phyloP scores from a whole-genome alignment of 2,113 vertebrate genomes.

The Aptenodytes forsteri region DNA sequence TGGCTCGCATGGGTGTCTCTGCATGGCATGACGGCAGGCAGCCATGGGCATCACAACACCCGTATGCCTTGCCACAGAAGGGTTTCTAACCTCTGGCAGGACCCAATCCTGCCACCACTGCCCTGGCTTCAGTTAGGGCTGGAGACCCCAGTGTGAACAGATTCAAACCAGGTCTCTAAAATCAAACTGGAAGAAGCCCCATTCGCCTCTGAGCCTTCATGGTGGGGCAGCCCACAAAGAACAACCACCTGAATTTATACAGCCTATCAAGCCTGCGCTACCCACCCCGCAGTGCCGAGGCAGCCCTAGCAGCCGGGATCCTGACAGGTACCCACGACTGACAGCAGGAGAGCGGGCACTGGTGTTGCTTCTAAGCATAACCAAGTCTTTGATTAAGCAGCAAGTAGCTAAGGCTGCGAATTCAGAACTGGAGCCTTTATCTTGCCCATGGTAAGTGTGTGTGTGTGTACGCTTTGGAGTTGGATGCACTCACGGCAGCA shows the following conservation, averaged over 20 bases:
- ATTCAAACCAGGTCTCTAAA: background rate
- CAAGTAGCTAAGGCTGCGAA: background rate
- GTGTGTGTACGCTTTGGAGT: background rate
- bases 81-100: background rate
- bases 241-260: background rate
- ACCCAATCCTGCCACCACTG: background rate
- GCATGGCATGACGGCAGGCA: background rate
- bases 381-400: background rate
- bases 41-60: background rate
- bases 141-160: background rate
- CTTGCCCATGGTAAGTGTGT: background rate
- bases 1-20: background rate
- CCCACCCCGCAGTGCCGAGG: background rate
- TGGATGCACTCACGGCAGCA: background rate
- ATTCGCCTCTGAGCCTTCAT: background rate
- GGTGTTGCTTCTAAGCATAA: background rate
- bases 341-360: background rate
- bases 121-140: background rate
- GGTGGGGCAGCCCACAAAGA: background rate
- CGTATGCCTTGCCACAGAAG: rapidly evolving
- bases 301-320: background rate
- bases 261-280: background rate
- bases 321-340: background rate
- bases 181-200: background rate
- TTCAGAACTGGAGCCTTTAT: background rate